A percentile compares a stretch with the other conserved stretches of the same genome.
Conservation (phyloP, 2,797 vertebrate species). For the Pterois miles region DNA sequence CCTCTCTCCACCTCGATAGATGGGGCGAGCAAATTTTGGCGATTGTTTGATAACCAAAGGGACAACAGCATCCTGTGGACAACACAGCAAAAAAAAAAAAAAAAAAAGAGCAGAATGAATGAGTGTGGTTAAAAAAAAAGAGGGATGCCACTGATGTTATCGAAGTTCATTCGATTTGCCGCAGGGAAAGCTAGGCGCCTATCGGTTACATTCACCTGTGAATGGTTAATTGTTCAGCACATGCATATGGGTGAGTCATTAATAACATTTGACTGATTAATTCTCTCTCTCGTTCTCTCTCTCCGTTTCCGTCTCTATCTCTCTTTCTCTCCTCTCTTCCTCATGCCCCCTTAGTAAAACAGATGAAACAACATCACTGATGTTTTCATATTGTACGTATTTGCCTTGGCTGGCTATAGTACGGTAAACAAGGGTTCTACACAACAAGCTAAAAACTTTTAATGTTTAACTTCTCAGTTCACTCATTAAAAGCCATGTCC, state of each 20-base stretch:
- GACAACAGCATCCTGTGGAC: slow-evolving; percentile 46
- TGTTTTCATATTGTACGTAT: slow-evolving; percentile 13
- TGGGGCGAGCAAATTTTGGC: slow-evolving; percentile 94
- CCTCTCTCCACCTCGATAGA: slow-evolving; percentile 82
- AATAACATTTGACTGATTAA: slow-evolving; percentile 94
- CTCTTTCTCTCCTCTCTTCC: neutral
- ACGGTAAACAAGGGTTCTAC: neutral
- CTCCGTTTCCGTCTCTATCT: slow-evolving; percentile 18
- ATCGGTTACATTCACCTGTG: slow-evolving; percentile 99
- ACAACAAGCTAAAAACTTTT: neutral
- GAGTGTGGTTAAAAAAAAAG: slow-evolving; percentile 68
- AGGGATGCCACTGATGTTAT: slow-evolving; percentile 91
- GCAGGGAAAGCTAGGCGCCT: slow-evolving; percentile 79
- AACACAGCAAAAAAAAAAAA: slow-evolving; percentile 78
- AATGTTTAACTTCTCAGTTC: neutral
- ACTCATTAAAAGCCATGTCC: neutral
- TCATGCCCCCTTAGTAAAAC: neutral
- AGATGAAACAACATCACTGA: neutral
- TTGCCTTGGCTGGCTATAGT: neutral
- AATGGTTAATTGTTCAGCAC: slow-evolving; percentile 94
- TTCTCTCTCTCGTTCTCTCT: slow-evolving; percentile 68
- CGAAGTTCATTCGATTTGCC: slow-evolving; percentile 91
- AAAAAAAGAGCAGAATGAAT: slow-evolving; percentile 69
- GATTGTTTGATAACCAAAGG: slow-evolving; percentile 97
- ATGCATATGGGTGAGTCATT: slow-evolving; percentile 94